Conservation (phyloP, 2,113 vertebrate genomes). For the Mobula hypostoma region DNA sequence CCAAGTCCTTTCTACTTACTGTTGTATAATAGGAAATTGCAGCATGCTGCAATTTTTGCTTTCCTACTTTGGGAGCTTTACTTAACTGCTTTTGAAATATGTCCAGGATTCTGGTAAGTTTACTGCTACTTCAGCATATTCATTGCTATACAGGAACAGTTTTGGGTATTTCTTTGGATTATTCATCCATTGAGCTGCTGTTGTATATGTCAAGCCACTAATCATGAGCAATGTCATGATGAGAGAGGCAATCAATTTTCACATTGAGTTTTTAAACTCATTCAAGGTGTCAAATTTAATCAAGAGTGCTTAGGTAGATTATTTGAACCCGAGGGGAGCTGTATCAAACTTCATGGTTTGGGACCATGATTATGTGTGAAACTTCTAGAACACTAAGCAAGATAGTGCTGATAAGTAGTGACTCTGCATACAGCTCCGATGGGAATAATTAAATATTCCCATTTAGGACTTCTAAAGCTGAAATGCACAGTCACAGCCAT, state of each 20-base stretch:
- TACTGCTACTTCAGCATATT: background rate
- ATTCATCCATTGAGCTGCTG: background rate
- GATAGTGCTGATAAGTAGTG: no score
- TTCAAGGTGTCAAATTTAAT: background rate
- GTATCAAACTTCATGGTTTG: no score
- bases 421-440: no score
- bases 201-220: background rate
- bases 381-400: no score
- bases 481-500: no score
- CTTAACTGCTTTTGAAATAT: background rate
- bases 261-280: background rate
- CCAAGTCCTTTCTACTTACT: background rate
- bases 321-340: no score
- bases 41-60: background rate
- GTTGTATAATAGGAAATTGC: background rate
- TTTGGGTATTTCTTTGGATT: background rate
- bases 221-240: background rate
- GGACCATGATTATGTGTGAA: no score
- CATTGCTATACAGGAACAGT: background rate
- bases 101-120: background rate
- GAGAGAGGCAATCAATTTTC: background rate
- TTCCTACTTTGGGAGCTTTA: background rate
- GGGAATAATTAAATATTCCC: no score
- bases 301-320: background rate
- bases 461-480: no score